Evolutionary conservation across 2,113 vertebrate genomes (phyloP).

Genomic region (Cygnus atratus): DNA sequence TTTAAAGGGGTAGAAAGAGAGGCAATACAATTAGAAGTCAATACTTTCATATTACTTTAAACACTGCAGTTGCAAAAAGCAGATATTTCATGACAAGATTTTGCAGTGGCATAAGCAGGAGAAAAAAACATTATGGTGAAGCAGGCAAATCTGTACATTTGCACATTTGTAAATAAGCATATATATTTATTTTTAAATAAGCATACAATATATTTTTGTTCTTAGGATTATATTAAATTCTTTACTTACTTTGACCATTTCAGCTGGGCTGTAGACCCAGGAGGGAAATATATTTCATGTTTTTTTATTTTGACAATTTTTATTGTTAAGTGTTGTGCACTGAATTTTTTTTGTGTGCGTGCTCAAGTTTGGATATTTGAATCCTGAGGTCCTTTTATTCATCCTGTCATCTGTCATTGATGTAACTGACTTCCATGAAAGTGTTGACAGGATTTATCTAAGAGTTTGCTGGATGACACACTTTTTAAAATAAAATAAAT

Average conservation of each 20-base stretch:
- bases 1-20: neutral
- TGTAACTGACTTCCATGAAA: slow-evolving; percentile 25
- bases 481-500: slow-evolving; percentile 52
- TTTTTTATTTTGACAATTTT: slow-evolving; percentile 24
- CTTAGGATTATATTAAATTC: neutral
- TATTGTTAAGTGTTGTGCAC: neutral
- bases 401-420: slow-evolving; percentile 35
- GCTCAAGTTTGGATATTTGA: neutral
- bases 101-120: neutral
- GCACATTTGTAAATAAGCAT: slow-evolving; percentile 18
- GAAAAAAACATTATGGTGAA: neutral
- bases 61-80: slow-evolving; percentile 27
- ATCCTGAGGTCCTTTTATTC: slow-evolving; percentile 30
- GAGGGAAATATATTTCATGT: neutral
- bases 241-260: neutral
- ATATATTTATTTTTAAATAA: slow-evolving; percentile 3
- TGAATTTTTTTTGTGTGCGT: neutral
- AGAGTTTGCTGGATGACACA: slow-evolving; percentile 8
- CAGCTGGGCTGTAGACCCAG: neutral
- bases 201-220: slow-evolving; percentile 7
- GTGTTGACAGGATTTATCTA: slow-evolving; percentile 46
- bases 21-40: slow-evolving; percentile 14
- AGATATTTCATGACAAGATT: slow-evolving; percentile 23
- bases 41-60: slow-evolving; percentile 48
- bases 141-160: neutral